Evolutionary conservation across 2,113 vertebrate genomes (phyloP).

Genomic region (Passer montanus): DNA sequence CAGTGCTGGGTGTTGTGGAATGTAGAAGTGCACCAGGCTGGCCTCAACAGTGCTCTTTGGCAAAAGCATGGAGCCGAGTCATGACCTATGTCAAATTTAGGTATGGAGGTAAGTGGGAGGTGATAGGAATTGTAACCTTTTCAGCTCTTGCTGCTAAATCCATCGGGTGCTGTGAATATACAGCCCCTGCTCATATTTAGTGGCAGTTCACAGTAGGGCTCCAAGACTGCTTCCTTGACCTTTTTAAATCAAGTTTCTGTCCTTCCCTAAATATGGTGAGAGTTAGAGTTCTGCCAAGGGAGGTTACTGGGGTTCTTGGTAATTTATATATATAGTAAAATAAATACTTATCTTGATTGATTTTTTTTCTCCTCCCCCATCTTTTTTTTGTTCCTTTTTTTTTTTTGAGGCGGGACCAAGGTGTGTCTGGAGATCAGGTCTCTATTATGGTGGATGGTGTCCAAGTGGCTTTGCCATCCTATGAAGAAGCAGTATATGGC

Average conservation of each 20-base stretch:
- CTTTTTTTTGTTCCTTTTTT: background rate
- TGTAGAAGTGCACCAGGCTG: background rate
- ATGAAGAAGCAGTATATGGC: conserved; percentile 97
- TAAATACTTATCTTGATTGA: background rate
- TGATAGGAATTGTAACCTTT: background rate
- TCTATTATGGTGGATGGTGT: conserved; percentile 97
- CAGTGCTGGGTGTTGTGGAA: background rate
- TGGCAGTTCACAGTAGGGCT: background rate
- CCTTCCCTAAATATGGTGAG: background rate
- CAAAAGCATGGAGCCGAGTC: background rate
- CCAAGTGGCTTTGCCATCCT: conserved; percentile 93
- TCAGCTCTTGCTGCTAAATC: background rate
- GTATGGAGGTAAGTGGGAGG: background rate
- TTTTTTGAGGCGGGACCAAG: conserved; percentile 88
- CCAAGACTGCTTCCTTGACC: background rate
- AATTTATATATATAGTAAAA: background rate
- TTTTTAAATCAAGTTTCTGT: background rate
- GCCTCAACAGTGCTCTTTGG: background rate
- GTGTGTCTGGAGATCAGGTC: conserved; percentile 88
- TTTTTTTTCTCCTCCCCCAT: background rate
- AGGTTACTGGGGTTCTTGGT: background rate
- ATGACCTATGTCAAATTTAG: background rate
- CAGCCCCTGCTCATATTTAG: background rate
- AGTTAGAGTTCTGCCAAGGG: background rate
- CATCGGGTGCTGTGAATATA: background rate